These are phyloP conservation scores for Ommatoiulus sabulosus DNA, from an alignment of 2,888 invertebrate genomes.

Conservation along the genomic window DNA sequence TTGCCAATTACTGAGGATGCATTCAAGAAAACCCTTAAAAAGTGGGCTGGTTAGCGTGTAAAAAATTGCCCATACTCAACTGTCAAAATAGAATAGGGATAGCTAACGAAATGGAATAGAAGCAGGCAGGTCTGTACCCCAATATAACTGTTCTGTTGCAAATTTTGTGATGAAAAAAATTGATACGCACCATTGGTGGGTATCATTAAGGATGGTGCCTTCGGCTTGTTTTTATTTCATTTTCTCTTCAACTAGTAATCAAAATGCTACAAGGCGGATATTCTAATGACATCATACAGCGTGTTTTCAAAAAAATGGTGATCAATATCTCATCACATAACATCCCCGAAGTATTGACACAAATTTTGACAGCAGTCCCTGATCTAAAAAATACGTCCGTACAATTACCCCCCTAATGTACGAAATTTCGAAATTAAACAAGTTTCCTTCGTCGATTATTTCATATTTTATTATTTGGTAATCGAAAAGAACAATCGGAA, in stretches of 20 bases:
- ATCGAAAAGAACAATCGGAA: too few relatives aligned
- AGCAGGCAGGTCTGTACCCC: neutral
- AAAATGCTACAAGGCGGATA: neutral
- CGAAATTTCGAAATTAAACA: too few relatives aligned
- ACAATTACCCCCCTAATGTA: too few relatives aligned
- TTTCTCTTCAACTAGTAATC: neutral
- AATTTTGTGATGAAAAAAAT: neutral
- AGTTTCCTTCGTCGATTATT: too few relatives aligned
- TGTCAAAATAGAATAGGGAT: slow-evolving; percentile 4
- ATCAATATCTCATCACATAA: too few relatives aligned
- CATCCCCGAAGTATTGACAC: too few relatives aligned
- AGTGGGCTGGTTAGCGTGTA: slow-evolving; percentile 16
- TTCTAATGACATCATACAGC: neutral
- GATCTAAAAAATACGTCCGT: too few relatives aligned
- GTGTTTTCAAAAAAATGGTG: too few relatives aligned
- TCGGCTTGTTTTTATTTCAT: neutral
- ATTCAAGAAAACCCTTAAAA: slow-evolving; percentile 34
- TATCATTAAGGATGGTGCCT: neutral
- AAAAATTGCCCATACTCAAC: neutral
- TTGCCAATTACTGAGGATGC: slow-evolving; percentile 14
- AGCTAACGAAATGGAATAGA: neutral
- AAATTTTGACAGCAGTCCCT: too few relatives aligned
- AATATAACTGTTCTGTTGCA: neutral
- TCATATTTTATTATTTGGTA: too few relatives aligned
- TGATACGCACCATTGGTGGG: neutral